These are phyloP conservation scores for Myrmecophaga tridactyla DNA, from an alignment of 2,113 vertebrate species.

Conservation along the genomic window DNA sequence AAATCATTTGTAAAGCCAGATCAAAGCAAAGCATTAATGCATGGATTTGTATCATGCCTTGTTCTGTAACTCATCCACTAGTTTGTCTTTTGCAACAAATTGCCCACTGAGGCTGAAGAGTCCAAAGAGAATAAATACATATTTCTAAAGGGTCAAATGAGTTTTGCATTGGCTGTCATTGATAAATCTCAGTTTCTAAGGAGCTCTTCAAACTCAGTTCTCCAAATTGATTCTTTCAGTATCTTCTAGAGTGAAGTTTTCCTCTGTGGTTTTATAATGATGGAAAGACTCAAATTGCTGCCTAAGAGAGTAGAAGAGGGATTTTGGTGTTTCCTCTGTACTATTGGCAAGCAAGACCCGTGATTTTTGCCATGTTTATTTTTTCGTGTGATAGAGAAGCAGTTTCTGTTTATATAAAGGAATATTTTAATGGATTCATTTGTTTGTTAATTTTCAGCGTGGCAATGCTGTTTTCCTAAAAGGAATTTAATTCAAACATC, in stretches of 20 bases:
- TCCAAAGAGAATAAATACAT: not conserved
- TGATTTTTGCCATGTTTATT: not conserved
- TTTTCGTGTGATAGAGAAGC: constrained; percentile 3
- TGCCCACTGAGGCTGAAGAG: not conserved
- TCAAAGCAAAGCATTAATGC: constrained; percentile 51
- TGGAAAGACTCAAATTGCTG: not conserved
- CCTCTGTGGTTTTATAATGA: not conserved
- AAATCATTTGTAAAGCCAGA: constrained; percentile 35
- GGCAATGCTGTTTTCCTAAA: constrained; percentile 28
- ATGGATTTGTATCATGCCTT: constrained; percentile 8
- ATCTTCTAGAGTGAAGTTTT: not conserved
- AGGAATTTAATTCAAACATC: constrained; percentile 21
- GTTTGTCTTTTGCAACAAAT: constrained; percentile 42
- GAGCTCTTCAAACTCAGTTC: not conserved
- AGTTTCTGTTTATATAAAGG: not conserved
- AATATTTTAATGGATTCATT: constrained; percentile 24
- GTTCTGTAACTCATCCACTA: not conserved
- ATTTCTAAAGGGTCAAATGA: constrained; percentile 41
- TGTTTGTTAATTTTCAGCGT: constrained; percentile 35
- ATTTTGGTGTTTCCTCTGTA: not conserved
- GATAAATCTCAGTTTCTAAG: not conserved
- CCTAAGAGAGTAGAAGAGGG: not conserved
- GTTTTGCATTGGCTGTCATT: constrained; percentile 24
- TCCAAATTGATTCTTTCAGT: not conserved
- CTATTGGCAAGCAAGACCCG: not conserved